Conservation (phyloP, 2,113 vertebrate genomes). For the Pachycephala philippinensis region DNA sequence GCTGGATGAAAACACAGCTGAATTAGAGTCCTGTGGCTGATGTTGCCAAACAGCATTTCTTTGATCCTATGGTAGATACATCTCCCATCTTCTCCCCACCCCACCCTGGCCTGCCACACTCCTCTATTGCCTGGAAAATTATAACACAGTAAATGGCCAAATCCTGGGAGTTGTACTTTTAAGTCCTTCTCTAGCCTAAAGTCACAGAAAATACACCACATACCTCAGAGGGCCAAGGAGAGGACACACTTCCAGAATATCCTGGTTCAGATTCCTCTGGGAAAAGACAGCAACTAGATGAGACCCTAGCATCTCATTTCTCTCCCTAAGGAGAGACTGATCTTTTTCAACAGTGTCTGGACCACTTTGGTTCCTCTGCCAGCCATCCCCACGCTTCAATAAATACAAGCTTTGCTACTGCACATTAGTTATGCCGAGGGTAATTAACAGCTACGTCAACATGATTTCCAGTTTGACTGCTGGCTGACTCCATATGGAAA, state of each 20-base stretch:
- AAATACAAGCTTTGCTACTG: not conserved
- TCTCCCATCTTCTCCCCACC: not conserved
- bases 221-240: not conserved
- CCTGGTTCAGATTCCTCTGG: not conserved
- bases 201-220: not conserved
- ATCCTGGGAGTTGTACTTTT: not conserved
- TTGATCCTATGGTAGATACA: not conserved
- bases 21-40: not conserved
- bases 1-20: not conserved
- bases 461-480: not conserved
- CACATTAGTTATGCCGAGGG: not conserved
- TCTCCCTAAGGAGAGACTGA: not conserved
- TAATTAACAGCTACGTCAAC: not conserved
- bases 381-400: accelerated
- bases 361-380: not conserved
- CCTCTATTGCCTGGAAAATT: not conserved
- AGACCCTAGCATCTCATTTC: not conserved
- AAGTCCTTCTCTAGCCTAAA: not conserved
- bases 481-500: not conserved
- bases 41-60: not conserved
- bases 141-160: not conserved
- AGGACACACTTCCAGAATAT: not conserved
- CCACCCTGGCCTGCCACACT: not conserved
- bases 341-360: not conserved
- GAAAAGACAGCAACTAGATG: not conserved